Base-by-base conservation (phyloP, 2,113 vertebrate species). In the Xiphias gladius region DNA sequence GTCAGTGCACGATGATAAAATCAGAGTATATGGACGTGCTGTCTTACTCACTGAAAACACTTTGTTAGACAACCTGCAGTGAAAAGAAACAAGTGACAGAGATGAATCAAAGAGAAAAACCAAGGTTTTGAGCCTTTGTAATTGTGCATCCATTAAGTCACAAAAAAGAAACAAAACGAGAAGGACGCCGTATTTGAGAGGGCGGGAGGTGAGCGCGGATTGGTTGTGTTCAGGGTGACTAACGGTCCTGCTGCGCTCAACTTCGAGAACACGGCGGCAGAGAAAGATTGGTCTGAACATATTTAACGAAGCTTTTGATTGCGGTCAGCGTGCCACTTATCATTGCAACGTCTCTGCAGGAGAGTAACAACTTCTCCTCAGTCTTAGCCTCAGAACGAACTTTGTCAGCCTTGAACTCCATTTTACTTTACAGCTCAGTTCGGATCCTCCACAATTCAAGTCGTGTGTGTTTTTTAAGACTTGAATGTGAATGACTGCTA, bases 291-390 rank as follows among this genome's bases (percentile, higher is more conserved):
- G 74, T 84, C 79, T 88, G 86, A 82, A 79, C 20, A 35, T 58
- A n/a, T 73, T 37, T 86, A 88, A 86, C 88, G 67, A 84, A 13
- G 58, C 68, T 57, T 86, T 69, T 84, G 86, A 88, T 84, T 73
- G 76, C n/a, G 69, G 77, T 83, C 55, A 87, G 71, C 69, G 43
- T 70, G 16, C n/a, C 70, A 35, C 35, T 35, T 80, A 83, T 35
- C 65, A 35, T n/a, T 55, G 41, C 74, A 66, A 69, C 32, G 77
- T 59, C 46, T 69, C 43, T 16, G 13, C 7, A 10, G 37, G 37
- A 39, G 6, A 39, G 7, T 10, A 7, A 9, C 37, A 35, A 6
- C 32, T 6, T 35, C 32, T 6, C 32, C 3, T 35, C 32, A 6
- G 32, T 6, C 32, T 8, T 2, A 14, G 7, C 73, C 68, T 69